Base-by-base conservation (phyloP, 1,140 invertebrate species). In the Leptoteleia sp. region DNA sequence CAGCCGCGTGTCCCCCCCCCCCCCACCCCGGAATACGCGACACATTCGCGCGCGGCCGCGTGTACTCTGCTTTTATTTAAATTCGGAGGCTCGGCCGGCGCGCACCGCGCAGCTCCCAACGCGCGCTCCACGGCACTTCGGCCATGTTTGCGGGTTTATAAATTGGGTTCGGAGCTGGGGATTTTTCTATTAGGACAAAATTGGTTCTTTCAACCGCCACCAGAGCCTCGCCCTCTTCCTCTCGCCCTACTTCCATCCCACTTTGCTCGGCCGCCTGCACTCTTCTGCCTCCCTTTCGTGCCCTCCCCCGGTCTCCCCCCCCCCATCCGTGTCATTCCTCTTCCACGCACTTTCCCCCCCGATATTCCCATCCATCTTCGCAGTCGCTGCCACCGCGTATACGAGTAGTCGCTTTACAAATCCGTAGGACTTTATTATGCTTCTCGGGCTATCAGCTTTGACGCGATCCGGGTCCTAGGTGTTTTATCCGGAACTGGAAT, bases 121-220 rank as follows among this genome's bases (percentile, higher is more conserved):
- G 70, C 54, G 64, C 77, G 64, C 75, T 72, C 81, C 55, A 70
- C 70, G 55, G 42, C n/a, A n/a, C 84, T 83, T 78, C 85, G 87
- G 88, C 88, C 88, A 89, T 89, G 87, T 89, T 89, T 89, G 87
- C 87, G 88, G 88, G 84, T 86, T 88, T 89, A 89, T 88, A 89
- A 89, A 89, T 89, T 89, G 87, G 87, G 85, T 89, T 88, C 87
- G 82, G 85, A 83, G 84, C 84, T 85, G 86, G 87, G 88, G 88
- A 89, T 89, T 89, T 89, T 89, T 89, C 88, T 89, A 89, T 89
- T 89, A 89, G 87, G 87, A 82, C 81, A 88, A 88, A 89, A 89
- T 89, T 89, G 88, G 87, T 89, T 89, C 88, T 89, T 89, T 89
- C 88, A 89, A 89, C 88, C 84, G 80, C 85, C 86, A 85, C 87